phyloP scores from a whole-genome alignment of 2,797 vertebrate species.

The Periparus ater region DNA sequence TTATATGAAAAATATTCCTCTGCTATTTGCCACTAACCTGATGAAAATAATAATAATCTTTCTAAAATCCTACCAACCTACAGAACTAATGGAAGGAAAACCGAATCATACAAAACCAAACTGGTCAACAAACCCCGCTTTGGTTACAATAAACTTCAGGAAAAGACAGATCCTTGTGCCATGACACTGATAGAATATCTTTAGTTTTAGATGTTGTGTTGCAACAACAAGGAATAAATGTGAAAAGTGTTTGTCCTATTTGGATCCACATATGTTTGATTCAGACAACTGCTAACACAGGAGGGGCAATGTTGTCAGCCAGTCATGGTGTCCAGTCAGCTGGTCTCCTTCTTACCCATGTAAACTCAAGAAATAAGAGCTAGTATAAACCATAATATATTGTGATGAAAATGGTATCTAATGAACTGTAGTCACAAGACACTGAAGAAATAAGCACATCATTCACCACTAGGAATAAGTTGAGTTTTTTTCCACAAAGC shows the following conservation, averaged over 20 bases:
- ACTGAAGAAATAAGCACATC: slow-evolving; percentile 5
- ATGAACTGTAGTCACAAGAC: slow-evolving; percentile 25
- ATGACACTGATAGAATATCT: slow-evolving; percentile 1
- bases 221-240: background rate
- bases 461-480: background rate
- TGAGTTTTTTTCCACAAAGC: background rate
- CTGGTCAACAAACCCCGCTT: fast-evolving
- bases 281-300: slow-evolving; percentile 18
- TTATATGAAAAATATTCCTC: background rate
- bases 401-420: slow-evolving; percentile 47
- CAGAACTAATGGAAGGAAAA: background rate
- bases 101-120: background rate
- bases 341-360: background rate
- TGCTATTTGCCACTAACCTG: background rate
- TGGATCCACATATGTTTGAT: background rate
- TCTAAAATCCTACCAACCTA: background rate
- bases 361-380: slow-evolving; percentile 43
- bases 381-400: background rate
- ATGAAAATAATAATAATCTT: background rate
- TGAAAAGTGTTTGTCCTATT: background rate
- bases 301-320: background rate
- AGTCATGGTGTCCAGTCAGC: background rate
- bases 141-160: slow-evolving; percentile 7
- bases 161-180: slow-evolving; percentile 45
- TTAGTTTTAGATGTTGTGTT: slow-evolving; percentile 46